Conservation (phyloP, 2,888 invertebrate species). For the Megamerina dolium region DNA sequence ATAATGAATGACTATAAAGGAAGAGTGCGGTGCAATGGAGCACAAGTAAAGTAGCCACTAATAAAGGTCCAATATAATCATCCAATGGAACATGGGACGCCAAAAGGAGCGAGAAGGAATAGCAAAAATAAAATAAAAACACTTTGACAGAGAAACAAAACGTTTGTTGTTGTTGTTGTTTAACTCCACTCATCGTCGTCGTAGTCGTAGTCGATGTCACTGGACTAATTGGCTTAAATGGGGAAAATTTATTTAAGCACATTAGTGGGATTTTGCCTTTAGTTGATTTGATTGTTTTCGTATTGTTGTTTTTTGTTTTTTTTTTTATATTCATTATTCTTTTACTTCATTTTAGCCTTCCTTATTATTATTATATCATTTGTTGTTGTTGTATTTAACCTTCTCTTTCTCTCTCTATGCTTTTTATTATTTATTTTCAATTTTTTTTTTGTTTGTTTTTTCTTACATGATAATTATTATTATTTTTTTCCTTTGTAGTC, state of each 20-base stretch:
- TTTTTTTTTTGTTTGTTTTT: slow-evolving; percentile 9
- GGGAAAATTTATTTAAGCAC: slow-evolving; percentile 29
- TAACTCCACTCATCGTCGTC: too few species aligned
- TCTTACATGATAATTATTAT: too few species aligned
- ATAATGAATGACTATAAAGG: too few species aligned
- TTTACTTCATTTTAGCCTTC: background rate
- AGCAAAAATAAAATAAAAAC: slow-evolving; percentile 16
- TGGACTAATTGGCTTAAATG: slow-evolving; percentile 45
- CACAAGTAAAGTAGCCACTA: too few species aligned
- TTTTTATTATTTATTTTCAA: slow-evolving; percentile 14
- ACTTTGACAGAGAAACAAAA: slow-evolving; percentile 39
- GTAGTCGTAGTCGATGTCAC: too few species aligned
- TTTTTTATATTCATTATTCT: slow-evolving; percentile 11
- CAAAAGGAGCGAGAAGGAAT: slow-evolving; percentile 10
- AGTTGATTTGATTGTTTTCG: too few species aligned
- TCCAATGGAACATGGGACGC: too few species aligned
- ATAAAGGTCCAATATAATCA: too few species aligned
- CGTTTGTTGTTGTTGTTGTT: too few species aligned
- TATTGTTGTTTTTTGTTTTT: too few species aligned
- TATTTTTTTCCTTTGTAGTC: too few species aligned
- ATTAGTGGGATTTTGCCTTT: slow-evolving; percentile 28
- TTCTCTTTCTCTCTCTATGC: slow-evolving; percentile 9
- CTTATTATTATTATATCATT: background rate
- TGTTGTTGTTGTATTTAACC: background rate
- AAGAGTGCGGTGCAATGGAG: too few species aligned